Evolutionary conservation across 2,888 invertebrate genomes (phyloP), one percentile per base, ranked within the genome.

Genomic region (Andrena praecox): DNA sequence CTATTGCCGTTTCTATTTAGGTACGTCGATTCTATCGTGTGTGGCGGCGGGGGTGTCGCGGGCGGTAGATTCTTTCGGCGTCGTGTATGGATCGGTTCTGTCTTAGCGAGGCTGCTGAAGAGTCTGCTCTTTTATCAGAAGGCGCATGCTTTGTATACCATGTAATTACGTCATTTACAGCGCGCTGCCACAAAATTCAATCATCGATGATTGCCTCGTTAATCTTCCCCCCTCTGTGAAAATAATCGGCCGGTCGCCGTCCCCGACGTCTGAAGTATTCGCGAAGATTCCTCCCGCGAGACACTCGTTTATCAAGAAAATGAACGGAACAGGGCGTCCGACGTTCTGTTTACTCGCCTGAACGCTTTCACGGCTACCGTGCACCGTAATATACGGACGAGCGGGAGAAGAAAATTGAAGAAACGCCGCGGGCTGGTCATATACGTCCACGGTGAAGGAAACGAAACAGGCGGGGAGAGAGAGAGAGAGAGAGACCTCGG

Each of bases 381-480:
- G 62, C 59, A 27, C 60, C 54, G 77, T 79, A 81, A 78, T 76
- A 67, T 69, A 75, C 74, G 86, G 60, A 77, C 62, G 67, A 71
- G 66, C 66, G 77, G 48, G 68, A 69, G 76, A 80, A 75, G 79
- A 79, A 85, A 84, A 84, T 84, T 69, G 80, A 67, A 80, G 82
- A 80, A 87, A 81, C 66, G 72, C 70, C 77, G 60, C 71, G 60
- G 73, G 80, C 64, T 59, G 59, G 66, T 60, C 50, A 29, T 84
- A 56, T 67, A 69, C 64, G 59, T 29, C 31, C 24, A 12, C 12
- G 12, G n/a, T 12, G 60, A 59, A 54, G 16, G 42, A 20, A 20
- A 20, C 20, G 59, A 60, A 24, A 60, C 42, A 42, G 42, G 74
- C 42, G 6, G 20, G 31, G 42, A 1, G 42, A 42, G 12, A 12